phyloP scores from a whole-genome alignment of 2,888 invertebrate species.

The Eugnorisma glareosa region DNA sequence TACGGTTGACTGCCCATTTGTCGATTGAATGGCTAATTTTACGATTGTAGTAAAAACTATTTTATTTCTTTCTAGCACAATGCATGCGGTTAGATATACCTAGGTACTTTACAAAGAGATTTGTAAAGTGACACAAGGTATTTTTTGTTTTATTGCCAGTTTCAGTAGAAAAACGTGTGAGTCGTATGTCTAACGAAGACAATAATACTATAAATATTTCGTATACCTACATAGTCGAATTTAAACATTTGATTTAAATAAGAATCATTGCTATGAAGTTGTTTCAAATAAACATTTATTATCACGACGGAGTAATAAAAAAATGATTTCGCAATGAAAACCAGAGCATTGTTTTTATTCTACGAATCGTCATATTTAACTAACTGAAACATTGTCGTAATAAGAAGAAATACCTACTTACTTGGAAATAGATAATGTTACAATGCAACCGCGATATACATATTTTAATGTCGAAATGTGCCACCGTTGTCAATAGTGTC shows the following conservation, averaged over 20 bases:
- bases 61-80: neutral
- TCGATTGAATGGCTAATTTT: conserved; percentile 27
- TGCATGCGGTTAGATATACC: neutral
- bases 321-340: conserved; percentile 21
- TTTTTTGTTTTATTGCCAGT: neutral
- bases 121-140: neutral
- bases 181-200: neutral
- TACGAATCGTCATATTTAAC: conserved; percentile 25
- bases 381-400: conserved; percentile 47
- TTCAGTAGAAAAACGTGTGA: neutral
- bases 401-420: conserved; percentile 41
- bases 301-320: conserved; percentile 11
- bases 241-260: neutral
- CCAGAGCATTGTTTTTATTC: conserved; percentile 43
- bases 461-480: conserved; percentile 59
- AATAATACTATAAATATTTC: neutral
- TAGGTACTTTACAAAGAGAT: neutral
- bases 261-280: neutral
- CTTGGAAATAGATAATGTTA: conserved; percentile 56
- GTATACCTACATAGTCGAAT: neutral
- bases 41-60: conserved; percentile 3
- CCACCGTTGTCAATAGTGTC: conserved; percentile 42
- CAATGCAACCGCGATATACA: conserved; percentile 38
- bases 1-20: conserved; percentile 46
- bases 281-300: neutral